Evolutionary conservation across 1,140 invertebrate genomes (phyloP), one percentile per base, ranked within the genome.

Genomic region (Aricia agestis): DNA sequence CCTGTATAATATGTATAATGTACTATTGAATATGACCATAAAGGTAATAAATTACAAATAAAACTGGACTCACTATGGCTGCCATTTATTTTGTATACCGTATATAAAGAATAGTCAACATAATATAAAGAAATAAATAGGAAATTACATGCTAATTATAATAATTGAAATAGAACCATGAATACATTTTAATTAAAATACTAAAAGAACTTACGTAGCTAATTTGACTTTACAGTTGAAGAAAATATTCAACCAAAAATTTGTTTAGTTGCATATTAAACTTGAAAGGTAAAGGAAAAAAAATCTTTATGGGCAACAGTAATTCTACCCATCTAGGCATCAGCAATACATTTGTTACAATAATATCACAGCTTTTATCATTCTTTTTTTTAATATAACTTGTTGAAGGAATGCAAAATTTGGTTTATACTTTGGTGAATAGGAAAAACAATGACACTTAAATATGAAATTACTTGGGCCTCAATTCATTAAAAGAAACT

Each of bases 351-450:
- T 18, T 63, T 19, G 18, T 19, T 19, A 63, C 19, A 63, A 18
- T 25, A 63, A 19, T 63, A 63, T 63, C 59, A 63, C 59, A 63
- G 59, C 10, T 19, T 63, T 63, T 63, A 63, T 11, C 59, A 63
- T 63, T 63, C 45, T 52, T 52, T 52, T 15, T 52, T 52, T 52
- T 52, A 52, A 15, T 52, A 52, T 52, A 9, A 52, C 45, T 52
- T 15, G 45, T 13, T 13, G 9, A 52, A 52, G 45, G 45, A 11
- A 52, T 52, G 45, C 45, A 52, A 52, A 52, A 52, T 52, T 52
- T 52, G 45, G 45, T 52, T 1, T 52, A 52, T 52, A 52, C 45
- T 52, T 52, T 52, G 45, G 45, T 52, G 45, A 15, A 52, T 13
- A 52, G 45, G 11, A 52, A 52, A 25, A 52, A 13, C 42, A 45